Evolutionary conservation across 2,797 vertebrate genomes (phyloP).

Genomic region (Synanceia verrucosa): DNA sequence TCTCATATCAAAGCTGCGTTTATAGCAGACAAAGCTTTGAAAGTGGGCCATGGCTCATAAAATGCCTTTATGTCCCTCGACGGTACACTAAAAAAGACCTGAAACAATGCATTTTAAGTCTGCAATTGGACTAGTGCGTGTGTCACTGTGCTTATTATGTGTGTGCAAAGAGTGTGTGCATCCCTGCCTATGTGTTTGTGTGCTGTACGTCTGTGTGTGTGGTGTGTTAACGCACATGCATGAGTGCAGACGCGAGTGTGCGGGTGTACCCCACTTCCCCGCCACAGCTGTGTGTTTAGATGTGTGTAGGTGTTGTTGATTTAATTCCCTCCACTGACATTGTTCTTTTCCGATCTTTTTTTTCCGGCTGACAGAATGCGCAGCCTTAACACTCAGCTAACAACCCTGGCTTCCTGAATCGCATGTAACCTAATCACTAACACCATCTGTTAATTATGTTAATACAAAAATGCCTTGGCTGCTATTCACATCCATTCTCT

Average conservation of each 20-base stretch:
- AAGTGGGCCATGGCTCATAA: slow-evolving; percentile 80
- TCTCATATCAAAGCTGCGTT: slow-evolving; percentile 80
- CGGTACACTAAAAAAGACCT: slow-evolving; percentile 64
- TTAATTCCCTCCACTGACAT: slow-evolving; percentile 76
- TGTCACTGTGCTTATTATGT: slow-evolving; percentile 60
- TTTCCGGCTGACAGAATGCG: slow-evolving; percentile 69
- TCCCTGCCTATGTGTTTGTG: slow-evolving; percentile 21
- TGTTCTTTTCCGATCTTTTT: slow-evolving; percentile 70
- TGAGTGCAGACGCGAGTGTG: slow-evolving; percentile 12
- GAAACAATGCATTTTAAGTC: slow-evolving; percentile 76
- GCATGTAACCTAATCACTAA: slow-evolving; percentile 83
- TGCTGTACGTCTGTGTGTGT: slow-evolving; percentile 1
- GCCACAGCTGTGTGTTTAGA: slow-evolving; percentile 55
- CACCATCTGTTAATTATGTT: slow-evolving; percentile 87
- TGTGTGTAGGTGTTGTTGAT: slow-evolving; percentile 75
- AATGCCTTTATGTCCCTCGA: slow-evolving; percentile 75
- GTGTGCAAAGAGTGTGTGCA: slow-evolving; percentile 31
- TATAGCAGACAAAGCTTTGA: slow-evolving; percentile 79
- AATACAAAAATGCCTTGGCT: slow-evolving; percentile 82
- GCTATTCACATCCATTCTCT: slow-evolving; percentile 77
- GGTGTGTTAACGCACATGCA: slow-evolving; percentile 6
- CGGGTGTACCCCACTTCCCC: slow-evolving; percentile 20
- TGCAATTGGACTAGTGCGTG: slow-evolving; percentile 59
- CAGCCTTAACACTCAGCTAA: slow-evolving; percentile 79
- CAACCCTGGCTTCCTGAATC: slow-evolving; percentile 79